phyloP scores from a whole-genome alignment of 2,888 invertebrate genomes.

The Magallana nippona region DNA sequence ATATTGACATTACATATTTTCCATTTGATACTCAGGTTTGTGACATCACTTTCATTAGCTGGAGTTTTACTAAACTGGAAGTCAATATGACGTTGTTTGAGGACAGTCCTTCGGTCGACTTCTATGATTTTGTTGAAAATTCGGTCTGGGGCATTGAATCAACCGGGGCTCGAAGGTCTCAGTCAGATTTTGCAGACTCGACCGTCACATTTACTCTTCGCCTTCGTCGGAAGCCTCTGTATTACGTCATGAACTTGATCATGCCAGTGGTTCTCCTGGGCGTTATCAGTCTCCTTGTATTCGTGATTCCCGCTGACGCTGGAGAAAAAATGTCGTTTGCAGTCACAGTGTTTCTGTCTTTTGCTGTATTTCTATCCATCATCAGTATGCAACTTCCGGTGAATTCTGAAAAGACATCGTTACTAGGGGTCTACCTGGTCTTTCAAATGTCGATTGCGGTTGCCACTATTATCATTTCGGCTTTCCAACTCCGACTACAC shows the following conservation, averaged over 20 bases:
- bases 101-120: neutral
- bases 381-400: conserved; percentile 36
- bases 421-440: conserved; percentile 18
- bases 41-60: conserved; percentile 54
- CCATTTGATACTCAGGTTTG: conserved; percentile 59
- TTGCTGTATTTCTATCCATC: conserved; percentile 47
- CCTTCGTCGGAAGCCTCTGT: conserved; percentile 43
- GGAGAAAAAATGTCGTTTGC: conserved; percentile 47
- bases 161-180: conserved; percentile 40
- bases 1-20: conserved; percentile 55
- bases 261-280: conserved; percentile 43
- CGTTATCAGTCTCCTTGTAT: conserved; percentile 34
- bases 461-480: neutral
- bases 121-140: conserved; percentile 21
- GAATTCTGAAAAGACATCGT: conserved; percentile 37
- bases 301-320: conserved; percentile 41
- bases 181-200: neutral
- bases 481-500: conserved; percentile 21
- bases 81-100: conserved; percentile 8
- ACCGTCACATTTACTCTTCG: conserved; percentile 28
- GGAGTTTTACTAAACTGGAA: conserved; percentile 49
- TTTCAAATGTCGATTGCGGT: neutral
- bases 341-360: conserved; percentile 41
- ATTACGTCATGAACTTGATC: conserved; percentile 40
- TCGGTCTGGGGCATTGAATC: conserved; percentile 1